Evolutionary conservation across 2,113 vertebrate genomes (phyloP).

Genomic region (Neoarius graeffei): DNA sequence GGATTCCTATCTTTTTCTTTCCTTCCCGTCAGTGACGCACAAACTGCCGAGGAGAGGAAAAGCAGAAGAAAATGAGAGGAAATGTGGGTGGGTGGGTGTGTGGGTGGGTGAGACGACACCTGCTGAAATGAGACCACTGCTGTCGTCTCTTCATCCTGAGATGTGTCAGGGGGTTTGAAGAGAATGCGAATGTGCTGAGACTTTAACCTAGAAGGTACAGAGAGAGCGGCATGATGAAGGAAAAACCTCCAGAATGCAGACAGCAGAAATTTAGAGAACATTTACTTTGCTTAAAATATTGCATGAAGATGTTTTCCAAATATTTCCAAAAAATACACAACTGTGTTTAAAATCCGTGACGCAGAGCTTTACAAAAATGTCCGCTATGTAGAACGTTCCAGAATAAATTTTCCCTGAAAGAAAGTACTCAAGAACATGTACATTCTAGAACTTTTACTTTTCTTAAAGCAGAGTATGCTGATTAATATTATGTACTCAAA

Average conservation of each 20-base stretch:
- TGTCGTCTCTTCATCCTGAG: constrained; percentile 23
- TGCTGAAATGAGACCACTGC: constrained; percentile 18
- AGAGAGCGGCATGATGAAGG: not conserved
- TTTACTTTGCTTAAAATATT: not conserved
- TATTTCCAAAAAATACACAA: not conserved
- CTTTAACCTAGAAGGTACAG: constrained; percentile 11
- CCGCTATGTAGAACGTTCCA: not conserved
- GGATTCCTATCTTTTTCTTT: not conserved
- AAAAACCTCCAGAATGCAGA: not conserved
- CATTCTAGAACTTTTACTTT: not conserved
- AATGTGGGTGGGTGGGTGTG: constrained; percentile 12
- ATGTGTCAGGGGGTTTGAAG: constrained; percentile 2
- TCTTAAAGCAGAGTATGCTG: not conserved
- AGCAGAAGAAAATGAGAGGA: constrained; percentile 10
- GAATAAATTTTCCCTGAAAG: not conserved
- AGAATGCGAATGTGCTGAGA: not conserved
- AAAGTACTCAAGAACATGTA: not conserved
- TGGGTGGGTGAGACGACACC: constrained; percentile 24
- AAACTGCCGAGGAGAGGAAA: not conserved
- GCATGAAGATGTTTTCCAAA: not conserved
- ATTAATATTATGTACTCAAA: not conserved
- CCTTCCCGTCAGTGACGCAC: not conserved
- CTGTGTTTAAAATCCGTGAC: not conserved
- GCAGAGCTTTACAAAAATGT: not conserved
- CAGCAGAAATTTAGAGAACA: not conserved